Evolutionary conservation across 2,888 invertebrate species (phyloP), one percentile per base, ranked within the genome.

Genomic region (Drosophila kuntzei): DNA sequence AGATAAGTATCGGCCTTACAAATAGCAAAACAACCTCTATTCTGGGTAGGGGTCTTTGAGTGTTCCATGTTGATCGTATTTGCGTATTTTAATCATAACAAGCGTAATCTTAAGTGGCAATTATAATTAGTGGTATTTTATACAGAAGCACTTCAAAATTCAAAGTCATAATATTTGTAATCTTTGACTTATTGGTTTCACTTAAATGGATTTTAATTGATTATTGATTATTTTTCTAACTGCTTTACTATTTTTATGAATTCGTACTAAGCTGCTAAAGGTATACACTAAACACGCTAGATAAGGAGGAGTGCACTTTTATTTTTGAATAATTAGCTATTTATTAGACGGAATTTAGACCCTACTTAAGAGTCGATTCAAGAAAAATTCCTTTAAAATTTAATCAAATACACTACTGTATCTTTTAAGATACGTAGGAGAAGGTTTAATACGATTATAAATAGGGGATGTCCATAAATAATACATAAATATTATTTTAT

Each of bases 181-280:
- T 65, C 71, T 58, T 36, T 51, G 29, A 22, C 46, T 37, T 39
- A 53, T 61, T 37, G 62, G 16, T 47, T 39, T 71, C 34, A 62
- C 36, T 58, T 54, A 58, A 70, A 59, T 70, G 64, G 71, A 51
- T 76, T 61, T 76, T 61, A 74, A 63, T 68, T 68, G 58, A 59
- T 53, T 41, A 63, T 62, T 68, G 57, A 58, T 51, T 37, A 37
- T 7, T 41, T 39, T 39, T 3, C 32, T 9, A 27, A 41, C 25
- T 16, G 16, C 37, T 36, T 64, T 70, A 64, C 57, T 44, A 61
- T 39, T 36, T 74, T 74, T 76, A 74, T 74, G 76, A 51, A 65
- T 76, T 74, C 34, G 74, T 36, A 74, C 74, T 18, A 47, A 29
- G 20, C 47, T 20, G 14, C 9, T 43, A 22, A 16, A 11, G 12